These are phyloP conservation scores for Sesamia nonagrioides DNA, from an alignment of 1,140 invertebrate genomes.

Conservation along the genomic window DNA sequence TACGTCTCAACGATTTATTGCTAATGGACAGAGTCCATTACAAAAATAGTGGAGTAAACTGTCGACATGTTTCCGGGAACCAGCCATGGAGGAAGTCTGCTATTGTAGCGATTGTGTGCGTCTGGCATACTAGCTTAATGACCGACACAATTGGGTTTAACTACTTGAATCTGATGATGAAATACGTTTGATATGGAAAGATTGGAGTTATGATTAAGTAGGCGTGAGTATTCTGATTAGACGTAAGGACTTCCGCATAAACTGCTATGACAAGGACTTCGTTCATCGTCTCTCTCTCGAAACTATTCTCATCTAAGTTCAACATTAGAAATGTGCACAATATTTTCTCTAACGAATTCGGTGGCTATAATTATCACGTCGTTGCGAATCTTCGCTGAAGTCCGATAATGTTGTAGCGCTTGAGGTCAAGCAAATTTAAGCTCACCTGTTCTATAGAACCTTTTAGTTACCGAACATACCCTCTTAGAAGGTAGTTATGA, in stretches of 20 bases:
- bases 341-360: neutral
- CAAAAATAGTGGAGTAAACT: slow-evolving; percentile 60
- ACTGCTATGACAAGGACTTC: neutral
- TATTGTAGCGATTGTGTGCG: slow-evolving; percentile 34
- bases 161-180: neutral
- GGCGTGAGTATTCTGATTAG: neutral
- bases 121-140: slow-evolving; percentile 37
- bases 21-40: slow-evolving; percentile 65
- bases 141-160: slow-evolving; percentile 37
- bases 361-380: neutral
- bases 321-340: neutral
- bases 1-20: slow-evolving; percentile 52
- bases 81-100: slow-evolving; percentile 39
- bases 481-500: slow-evolving; percentile 7
- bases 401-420: neutral
- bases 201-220: slow-evolving; percentile 9
- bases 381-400: slow-evolving; percentile 3
- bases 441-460: neutral
- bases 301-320: neutral
- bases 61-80: slow-evolving; percentile 52
- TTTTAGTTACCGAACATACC: neutral
- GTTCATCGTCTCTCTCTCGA: neutral
- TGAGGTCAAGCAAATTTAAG: neutral
- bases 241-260: neutral
- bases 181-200: slow-evolving; percentile 25